phyloP scores from a whole-genome alignment of 2,113 vertebrate genomes.

The Odontesthes bonariensis region DNA sequence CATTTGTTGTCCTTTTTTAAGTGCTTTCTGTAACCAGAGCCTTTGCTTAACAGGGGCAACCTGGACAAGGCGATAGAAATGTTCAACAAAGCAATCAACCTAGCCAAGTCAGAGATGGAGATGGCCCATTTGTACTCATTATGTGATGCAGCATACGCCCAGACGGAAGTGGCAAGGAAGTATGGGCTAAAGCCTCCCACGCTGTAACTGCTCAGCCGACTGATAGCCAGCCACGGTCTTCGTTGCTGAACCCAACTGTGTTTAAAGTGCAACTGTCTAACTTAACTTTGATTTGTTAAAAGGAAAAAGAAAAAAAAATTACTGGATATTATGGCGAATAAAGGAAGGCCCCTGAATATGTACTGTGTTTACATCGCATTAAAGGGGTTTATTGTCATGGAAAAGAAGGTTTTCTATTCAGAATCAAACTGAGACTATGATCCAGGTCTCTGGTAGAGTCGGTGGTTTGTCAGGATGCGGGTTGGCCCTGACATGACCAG shows the following conservation, averaged over 20 bases:
- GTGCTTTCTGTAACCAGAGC: constrained; percentile 13
- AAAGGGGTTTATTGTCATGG: constrained; percentile 33
- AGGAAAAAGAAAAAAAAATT: constrained; percentile 15
- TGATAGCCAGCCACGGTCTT: constrained; percentile 31
- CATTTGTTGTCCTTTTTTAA: not conserved
- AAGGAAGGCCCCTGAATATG: constrained; percentile 31
- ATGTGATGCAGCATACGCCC: constrained; percentile 97
- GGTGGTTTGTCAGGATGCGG: not conserved
- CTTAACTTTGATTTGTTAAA: constrained; percentile 75
- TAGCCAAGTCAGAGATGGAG: constrained; percentile 99
- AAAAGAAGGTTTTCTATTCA: constrained; percentile 26
- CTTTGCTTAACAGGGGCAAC: constrained; percentile 89
- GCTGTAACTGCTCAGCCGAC: constrained; percentile 84
- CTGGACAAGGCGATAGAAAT: constrained; percentile 99
- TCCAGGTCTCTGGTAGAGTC: constrained; percentile 12
- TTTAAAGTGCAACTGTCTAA: constrained; percentile 66
- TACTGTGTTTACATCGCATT: constrained; percentile 60
- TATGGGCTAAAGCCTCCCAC: constrained; percentile 99
- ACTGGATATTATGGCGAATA: constrained; percentile 36
- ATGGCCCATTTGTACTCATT: constrained; percentile 99
- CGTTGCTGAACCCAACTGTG: constrained; percentile 54
- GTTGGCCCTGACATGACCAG: not conserved
- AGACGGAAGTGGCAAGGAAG: constrained; percentile 98
- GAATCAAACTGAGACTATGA: constrained; percentile 3
- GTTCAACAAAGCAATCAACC: constrained; percentile 99